Evolutionary conservation across 2,113 vertebrate species (phyloP), one percentile per base, ranked within the genome.

Genomic region (Dicaeum eximium): DNA sequence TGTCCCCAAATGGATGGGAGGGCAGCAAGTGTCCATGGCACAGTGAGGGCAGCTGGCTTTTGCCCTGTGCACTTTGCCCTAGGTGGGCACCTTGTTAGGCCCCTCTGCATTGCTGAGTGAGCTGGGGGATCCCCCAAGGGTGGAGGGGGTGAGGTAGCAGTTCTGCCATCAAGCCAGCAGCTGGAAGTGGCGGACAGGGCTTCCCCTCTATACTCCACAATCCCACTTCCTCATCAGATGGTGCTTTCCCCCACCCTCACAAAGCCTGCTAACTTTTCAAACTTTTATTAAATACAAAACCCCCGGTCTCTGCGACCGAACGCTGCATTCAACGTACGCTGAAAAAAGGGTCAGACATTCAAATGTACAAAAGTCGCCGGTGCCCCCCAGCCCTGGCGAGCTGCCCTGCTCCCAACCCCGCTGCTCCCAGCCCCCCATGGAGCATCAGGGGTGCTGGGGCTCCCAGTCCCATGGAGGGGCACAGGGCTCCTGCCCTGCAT

Each of bases 271-370:
- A 95, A 96, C 84, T 94, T 96, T 96, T 93, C 87, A 97, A 97
- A 97, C 82, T 96, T 96, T 97, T 97, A 97, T 96, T 97, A 96
- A 97, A 97, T 97, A 97, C 95, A 97, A 97, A 97, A 97, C 85
- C 88, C 91, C 40, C 35, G 97, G 95, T 96, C 97, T 75, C 86
- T 93, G 70, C 0, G 94, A 97, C 93, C 96, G 33, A 95, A 92
- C 24, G 91, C 92, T 96, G 97, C 97, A 97, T 96, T 96, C 97
- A 96, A 96, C 66, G 78, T 94, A 97, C 79, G 96, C 96, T 97
- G 94, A 95, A 97, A 97, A 97, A 96, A 94, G 95, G 96, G 95
- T 95, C 96, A 97, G 81, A 97, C 97, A 97, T 97, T 97, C 97
- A 97, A 97, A 97, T 96, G 95, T 97, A 97, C 97, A 97, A 97